phyloP scores from a whole-genome alignment of 2,797 vertebrate genomes.

The Numenius phaeopus region DNA sequence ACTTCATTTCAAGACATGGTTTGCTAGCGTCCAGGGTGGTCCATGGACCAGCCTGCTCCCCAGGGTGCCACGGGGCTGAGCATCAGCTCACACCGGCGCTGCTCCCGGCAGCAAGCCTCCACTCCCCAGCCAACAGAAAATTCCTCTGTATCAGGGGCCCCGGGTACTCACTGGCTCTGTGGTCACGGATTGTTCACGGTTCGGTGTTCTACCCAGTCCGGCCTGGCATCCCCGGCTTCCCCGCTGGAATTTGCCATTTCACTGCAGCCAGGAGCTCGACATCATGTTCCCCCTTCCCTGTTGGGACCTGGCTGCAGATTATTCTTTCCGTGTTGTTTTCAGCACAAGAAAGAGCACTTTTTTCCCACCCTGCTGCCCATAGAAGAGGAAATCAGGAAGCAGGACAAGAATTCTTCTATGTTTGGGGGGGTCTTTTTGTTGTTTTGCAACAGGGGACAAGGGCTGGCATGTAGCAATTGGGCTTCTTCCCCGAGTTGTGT shows the following conservation, averaged over 20 bases:
- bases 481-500: neutral
- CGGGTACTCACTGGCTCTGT: rapidly evolving
- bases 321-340: constrained; percentile 11
- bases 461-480: neutral
- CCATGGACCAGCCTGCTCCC: rapidly evolving
- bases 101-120: rapidly evolving
- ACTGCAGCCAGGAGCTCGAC: constrained; percentile 2
- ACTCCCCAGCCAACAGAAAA: neutral
- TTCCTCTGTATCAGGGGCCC: rapidly evolving
- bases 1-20: neutral
- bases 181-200: rapidly evolving
- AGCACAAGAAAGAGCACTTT: neutral
- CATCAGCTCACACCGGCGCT: rapidly evolving
- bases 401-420: neutral
- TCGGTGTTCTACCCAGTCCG: neutral
- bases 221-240: neutral
- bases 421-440: neutral
- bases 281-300: neutral
- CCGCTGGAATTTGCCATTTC: constrained; percentile 33
- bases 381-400: constrained; percentile 3
- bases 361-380: neutral
- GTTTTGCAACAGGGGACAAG: neutral
- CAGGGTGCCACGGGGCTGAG: rapidly evolving
- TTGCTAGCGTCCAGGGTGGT: neutral
- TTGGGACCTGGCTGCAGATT: constrained; percentile 16